Percentiles rank a stretch among this genome's conserved stretches.
These are phyloP conservation scores for Epinephelus malabaricus DNA, from an alignment of 2,797 vertebrate species.

Conservation along the genomic window DNA sequence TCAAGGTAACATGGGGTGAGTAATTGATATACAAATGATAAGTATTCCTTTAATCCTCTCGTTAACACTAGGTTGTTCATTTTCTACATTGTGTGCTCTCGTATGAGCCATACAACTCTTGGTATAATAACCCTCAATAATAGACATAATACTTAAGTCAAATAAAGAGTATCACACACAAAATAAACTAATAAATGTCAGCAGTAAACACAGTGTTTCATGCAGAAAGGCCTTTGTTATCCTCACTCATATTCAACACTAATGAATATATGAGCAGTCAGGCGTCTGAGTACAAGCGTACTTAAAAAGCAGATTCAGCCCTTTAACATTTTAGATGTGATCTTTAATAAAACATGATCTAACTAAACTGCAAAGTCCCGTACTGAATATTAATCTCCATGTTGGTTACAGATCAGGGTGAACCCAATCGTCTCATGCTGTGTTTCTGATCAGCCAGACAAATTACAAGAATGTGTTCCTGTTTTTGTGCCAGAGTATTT, in stretches of 20 bases:
- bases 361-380: slow-evolving; percentile 41
- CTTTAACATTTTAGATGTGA: slow-evolving; percentile 65
- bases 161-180: slow-evolving; percentile 1
- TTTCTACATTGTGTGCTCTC: too few relatives aligned
- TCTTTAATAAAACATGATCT: slow-evolving; percentile 70
- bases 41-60: too few relatives aligned
- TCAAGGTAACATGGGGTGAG: too few relatives aligned
- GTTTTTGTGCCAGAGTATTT: slow-evolving; percentile 31
- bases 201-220: background rate
- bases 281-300: slow-evolving; percentile 21
- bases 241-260: slow-evolving; percentile 15
- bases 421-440: background rate
- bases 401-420: slow-evolving; percentile 43
- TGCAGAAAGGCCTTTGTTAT: slow-evolving; percentile 1
- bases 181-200: background rate
- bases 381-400: slow-evolving; percentile 60
- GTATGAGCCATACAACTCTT: background rate
- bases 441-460: slow-evolving; percentile 24
- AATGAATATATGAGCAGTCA: slow-evolving; percentile 31
- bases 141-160: background rate
- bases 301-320: slow-evolving; percentile 52
- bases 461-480: slow-evolving; percentile 1
- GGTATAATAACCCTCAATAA: background rate
- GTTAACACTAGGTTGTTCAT: too few relatives aligned
- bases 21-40: too few relatives aligned